Conservation (phyloP, 2,113 vertebrate species). For the Galemys pyrenaicus region DNA sequence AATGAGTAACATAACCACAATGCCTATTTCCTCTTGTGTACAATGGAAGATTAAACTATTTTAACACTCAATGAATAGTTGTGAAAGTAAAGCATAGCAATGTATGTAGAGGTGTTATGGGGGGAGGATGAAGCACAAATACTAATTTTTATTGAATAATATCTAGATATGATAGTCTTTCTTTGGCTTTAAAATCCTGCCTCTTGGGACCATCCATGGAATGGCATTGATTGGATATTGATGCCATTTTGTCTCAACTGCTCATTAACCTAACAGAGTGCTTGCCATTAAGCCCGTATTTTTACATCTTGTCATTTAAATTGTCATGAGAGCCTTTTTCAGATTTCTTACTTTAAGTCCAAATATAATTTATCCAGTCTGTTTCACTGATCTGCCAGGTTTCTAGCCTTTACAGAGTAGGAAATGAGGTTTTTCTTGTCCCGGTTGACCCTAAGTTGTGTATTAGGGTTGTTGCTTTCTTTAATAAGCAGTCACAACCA, state of each 20-base stretch:
- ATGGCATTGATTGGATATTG: not conserved
- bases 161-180: not conserved
- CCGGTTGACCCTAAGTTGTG: not conserved
- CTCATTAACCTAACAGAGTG: not conserved
- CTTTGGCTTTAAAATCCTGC: not conserved
- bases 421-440: not conserved
- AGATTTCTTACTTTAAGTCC: not conserved
- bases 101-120: not conserved
- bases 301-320: not conserved
- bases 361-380: not conserved
- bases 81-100: not conserved
- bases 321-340: not conserved
- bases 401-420: not conserved
- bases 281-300: not conserved
- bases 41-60: slow-evolving; percentile 21
- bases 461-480: not conserved
- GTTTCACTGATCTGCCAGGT: not conserved
- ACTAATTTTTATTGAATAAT: not conserved
- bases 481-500: not conserved
- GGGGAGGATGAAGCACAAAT: not conserved
- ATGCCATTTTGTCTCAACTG: not conserved
- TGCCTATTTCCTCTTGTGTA: not conserved
- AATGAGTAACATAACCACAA: not conserved
- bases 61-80: not conserved
- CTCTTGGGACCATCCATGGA: not conserved